Evolutionary conservation across 2,888 invertebrate species (phyloP).

Genomic region (Eupeodes latifasciatus): DNA sequence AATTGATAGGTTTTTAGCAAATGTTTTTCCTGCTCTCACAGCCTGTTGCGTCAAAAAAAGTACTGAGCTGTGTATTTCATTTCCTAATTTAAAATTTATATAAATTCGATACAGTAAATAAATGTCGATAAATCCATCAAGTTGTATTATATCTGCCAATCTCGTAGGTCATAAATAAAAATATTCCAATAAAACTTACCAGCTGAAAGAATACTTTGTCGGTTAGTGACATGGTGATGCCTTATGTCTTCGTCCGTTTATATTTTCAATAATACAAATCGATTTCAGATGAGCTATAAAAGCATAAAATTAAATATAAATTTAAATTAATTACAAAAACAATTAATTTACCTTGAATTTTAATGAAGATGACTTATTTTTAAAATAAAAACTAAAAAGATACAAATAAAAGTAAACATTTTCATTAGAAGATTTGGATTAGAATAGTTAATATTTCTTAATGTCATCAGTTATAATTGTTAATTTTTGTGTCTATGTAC

Average conservation of each 20-base stretch:
- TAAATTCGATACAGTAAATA: no score
- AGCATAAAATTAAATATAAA: not conserved
- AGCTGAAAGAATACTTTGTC: constrained; percentile 64
- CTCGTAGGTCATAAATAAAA: not conserved
- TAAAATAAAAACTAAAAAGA: not conserved
- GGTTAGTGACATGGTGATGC: constrained; percentile 50
- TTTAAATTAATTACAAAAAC: not conserved
- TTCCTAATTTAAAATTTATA: no score
- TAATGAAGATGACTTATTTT: not conserved
- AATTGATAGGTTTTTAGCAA: no score
- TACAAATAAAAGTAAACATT: not conserved
- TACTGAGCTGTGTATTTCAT: no score
- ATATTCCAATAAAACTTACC: constrained; percentile 32
- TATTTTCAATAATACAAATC: not conserved
- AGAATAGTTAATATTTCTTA: not conserved
- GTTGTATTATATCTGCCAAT: no score
- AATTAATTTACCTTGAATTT: constrained; percentile 18
- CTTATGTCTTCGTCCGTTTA: not conserved
- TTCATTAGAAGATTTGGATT: not conserved
- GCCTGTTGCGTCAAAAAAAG: no score
- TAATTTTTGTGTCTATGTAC: no score
- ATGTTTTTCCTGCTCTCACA: no score
- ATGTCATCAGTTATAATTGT: no score
- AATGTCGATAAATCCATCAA: no score
- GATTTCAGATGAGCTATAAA: not conserved